phyloP scores from a whole-genome alignment of 2,888 invertebrate species.

The Anagyrus pseudococci region DNA sequence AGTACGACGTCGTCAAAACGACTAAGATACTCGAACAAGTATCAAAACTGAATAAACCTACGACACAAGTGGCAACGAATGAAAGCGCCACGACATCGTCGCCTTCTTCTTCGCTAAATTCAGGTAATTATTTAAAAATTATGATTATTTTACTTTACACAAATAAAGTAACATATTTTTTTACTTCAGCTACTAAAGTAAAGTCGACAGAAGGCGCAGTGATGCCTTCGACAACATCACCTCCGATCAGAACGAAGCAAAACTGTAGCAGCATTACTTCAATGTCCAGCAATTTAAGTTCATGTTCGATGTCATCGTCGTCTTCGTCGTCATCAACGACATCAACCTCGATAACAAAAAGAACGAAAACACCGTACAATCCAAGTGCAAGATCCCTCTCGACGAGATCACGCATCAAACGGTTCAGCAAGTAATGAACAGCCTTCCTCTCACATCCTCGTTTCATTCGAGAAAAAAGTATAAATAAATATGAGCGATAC shows the following conservation, averaged over 20 bases:
- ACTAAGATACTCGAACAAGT: conserved; percentile 49
- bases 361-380: conserved; percentile 56
- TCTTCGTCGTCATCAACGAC: too few relatives aligned
- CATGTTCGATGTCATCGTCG: conserved; percentile 5
- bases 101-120: neutral
- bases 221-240: conserved; percentile 22
- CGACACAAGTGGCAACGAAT: neutral
- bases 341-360: conserved; percentile 50
- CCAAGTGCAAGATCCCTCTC: conserved; percentile 53
- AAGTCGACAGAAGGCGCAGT: conserved; percentile 26
- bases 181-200: conserved; percentile 32
- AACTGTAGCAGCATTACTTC: conserved; percentile 17
- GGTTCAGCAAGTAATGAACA: conserved; percentile 43
- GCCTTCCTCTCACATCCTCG: too few relatives aligned
- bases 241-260: conserved; percentile 37
- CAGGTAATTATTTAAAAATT: neutral
- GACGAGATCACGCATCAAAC: conserved; percentile 58
- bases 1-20: conserved; percentile 53
- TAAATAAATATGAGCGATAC: neutral
- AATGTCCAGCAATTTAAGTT: neutral
- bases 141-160: too few relatives aligned
- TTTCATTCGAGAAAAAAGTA: conserved; percentile 3
- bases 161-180: conserved; percentile 14
- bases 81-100: conserved; percentile 22
- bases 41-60: conserved; percentile 47